Percentiles rank a stretch among this genome's conserved stretches.
Evolutionary conservation across 1,140 invertebrate species (phyloP).

Genomic region (Brachionus paranguensis): DNA sequence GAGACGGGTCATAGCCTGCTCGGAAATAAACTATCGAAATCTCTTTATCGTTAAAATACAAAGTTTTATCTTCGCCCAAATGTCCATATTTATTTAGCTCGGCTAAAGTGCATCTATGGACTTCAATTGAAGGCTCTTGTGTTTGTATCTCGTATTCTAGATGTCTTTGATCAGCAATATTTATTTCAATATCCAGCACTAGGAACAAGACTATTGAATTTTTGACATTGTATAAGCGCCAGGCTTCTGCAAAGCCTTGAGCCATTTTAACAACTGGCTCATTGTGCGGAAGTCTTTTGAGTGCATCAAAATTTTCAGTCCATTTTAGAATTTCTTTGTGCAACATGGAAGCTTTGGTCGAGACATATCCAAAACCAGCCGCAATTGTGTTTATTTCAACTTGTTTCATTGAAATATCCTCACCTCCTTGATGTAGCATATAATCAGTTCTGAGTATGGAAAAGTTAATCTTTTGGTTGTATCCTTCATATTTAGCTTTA

Average conservation of each 20-base stretch:
- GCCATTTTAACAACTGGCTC: constrained; percentile 38
- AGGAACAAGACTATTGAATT: constrained; percentile 17
- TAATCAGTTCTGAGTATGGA: constrained; percentile 37
- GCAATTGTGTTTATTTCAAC: constrained; percentile 40
- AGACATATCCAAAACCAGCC: constrained; percentile 31
- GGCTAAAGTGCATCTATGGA: constrained; percentile 11
- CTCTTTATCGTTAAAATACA: constrained; percentile 52
- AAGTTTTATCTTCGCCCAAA: neutral
- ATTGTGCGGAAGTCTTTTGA: neutral
- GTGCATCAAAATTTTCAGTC: neutral
- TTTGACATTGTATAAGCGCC: neutral
- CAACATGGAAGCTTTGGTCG: neutral
- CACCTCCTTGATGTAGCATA: constrained; percentile 20
- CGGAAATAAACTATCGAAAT: constrained; percentile 89
- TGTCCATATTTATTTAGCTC: neutral
- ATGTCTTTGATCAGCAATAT: constrained; percentile 36
- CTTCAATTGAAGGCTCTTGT: constrained; percentile 12
- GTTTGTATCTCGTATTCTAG: constrained; percentile 23
- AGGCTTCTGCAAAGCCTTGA: constrained; percentile 19
- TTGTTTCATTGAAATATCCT: constrained; percentile 28
- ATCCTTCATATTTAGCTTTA: neutral
- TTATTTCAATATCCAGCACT: constrained; percentile 13
- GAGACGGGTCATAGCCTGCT: constrained; percentile 76
- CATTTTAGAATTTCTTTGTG: constrained; percentile 39
- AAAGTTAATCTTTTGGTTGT: constrained; percentile 10